Percentiles rank a stretch among this genome's conserved stretches.
These are phyloP conservation scores for Dreissena rostriformis DNA, from an alignment of 1,140 invertebrate species.

Conservation along the genomic window DNA sequence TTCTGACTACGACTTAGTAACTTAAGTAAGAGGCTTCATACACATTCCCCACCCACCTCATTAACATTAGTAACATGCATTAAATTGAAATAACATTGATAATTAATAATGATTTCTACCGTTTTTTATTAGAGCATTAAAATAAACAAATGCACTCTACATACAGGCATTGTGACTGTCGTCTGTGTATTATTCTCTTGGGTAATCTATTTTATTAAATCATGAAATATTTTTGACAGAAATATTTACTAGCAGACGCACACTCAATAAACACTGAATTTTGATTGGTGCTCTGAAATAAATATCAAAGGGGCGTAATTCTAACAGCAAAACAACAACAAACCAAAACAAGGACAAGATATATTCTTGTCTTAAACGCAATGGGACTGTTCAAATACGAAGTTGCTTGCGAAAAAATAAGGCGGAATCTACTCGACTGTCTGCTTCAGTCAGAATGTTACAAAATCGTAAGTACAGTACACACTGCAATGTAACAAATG, in stretches of 20 bases:
- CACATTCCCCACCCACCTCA: constrained; percentile 36
- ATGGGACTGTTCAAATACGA: constrained; percentile 7
- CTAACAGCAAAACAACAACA: no score
- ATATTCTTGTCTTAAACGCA: neutral
- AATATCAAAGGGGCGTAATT: no score
- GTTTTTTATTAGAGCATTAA: no score
- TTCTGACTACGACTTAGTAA: no score
- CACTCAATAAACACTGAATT: neutral
- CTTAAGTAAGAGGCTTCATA: neutral
- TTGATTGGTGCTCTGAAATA: constrained; percentile 25
- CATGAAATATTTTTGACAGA: constrained; percentile 27
- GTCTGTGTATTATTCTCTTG: neutral
- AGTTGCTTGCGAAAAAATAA: constrained; percentile 18
- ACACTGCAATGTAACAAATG: neutral
- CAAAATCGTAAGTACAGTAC: constrained; percentile 29
- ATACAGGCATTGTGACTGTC: constrained; percentile 16
- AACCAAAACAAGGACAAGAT: no score
- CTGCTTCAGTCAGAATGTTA: constrained; percentile 41
- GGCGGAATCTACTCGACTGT: constrained; percentile 31
- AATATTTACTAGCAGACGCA: constrained; percentile 26
- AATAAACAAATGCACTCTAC: no score
- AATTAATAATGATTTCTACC: no score
- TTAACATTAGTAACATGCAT: neutral
- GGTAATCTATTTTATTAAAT: neutral
- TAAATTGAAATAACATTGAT: neutral